phyloP scores from a whole-genome alignment of 2,113 vertebrate genomes.

The Anoplopoma fimbria region DNA sequence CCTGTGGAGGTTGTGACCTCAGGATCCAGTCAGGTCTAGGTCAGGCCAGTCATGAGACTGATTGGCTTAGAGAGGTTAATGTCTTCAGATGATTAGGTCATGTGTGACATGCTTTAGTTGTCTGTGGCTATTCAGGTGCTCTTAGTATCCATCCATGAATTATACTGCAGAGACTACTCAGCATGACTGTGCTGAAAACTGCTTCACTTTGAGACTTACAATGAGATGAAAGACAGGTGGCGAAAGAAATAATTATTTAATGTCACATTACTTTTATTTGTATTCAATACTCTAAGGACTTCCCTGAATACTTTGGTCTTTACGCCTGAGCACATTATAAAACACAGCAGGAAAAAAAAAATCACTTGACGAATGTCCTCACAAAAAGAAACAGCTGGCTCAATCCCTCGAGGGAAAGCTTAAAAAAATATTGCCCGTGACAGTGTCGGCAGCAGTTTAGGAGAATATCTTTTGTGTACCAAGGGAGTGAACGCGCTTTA shows the following conservation, averaged over 20 bases:
- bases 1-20: constrained; percentile 17
- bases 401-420: constrained; percentile 16
- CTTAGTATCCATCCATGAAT: neutral
- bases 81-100: constrained; percentile 50
- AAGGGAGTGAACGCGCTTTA: constrained; percentile 4
- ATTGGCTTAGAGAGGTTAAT: constrained; percentile 60
- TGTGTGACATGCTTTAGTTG: constrained; percentile 20
- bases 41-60: constrained; percentile 36
- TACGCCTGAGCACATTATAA: constrained; percentile 23
- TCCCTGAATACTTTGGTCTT: constrained; percentile 33
- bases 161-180: constrained; percentile 14
- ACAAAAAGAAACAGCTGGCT: constrained; percentile 33
- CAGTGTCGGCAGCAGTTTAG: constrained; percentile 9
- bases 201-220: constrained; percentile 22
- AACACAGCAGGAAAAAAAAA: constrained; percentile 41
- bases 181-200: constrained; percentile 17
- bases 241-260: constrained; percentile 12
- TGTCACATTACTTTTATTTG: constrained; percentile 46
- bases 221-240: constrained; percentile 33
- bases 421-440: constrained; percentile 19
- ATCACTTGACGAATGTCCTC: constrained; percentile 36
- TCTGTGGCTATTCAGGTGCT: neutral
- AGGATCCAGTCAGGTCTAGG: constrained; percentile 35
- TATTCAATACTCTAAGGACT: constrained; percentile 29
- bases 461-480: constrained; percentile 19